A percentile compares a stretch with the other conserved stretches of the same genome.
Conservation (phyloP, 2,797 vertebrate genomes). For the Lithobates pipiens region DNA sequence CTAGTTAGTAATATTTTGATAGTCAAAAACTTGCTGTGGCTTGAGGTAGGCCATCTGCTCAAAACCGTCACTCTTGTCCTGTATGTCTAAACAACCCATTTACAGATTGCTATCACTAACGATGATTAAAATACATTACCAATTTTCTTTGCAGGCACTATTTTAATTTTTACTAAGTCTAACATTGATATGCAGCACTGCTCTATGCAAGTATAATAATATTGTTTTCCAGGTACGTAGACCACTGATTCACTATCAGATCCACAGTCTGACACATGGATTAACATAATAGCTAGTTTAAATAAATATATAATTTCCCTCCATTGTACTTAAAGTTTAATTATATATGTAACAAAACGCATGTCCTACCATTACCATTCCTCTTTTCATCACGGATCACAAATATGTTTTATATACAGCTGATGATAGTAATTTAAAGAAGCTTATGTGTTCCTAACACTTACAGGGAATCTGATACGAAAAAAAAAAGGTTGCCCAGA, state of each 20-base stretch:
- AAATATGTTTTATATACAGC: constrained; percentile 2
- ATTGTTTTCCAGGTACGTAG: background rate
- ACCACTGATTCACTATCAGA: background rate
- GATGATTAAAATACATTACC: too few species aligned
- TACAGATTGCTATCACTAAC: too few species aligned
- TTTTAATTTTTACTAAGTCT: too few species aligned
- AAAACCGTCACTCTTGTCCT: too few species aligned
- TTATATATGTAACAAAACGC: background rate
- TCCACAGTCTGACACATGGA: background rate
- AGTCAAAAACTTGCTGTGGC: too few species aligned
- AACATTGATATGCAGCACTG: too few species aligned
- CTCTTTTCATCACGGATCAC: background rate
- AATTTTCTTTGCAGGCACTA: too few species aligned
- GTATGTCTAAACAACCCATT: too few species aligned
- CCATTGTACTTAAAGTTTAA: background rate
- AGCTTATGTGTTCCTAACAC: constrained; percentile 11
- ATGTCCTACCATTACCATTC: background rate
- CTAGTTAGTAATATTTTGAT: too few species aligned
- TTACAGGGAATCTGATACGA: background rate
- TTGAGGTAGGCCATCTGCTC: too few species aligned
- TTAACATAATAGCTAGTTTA: constrained; percentile 7
- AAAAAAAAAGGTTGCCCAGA: constrained; percentile 41
- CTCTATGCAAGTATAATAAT: too few species aligned
- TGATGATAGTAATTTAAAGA: background rate
- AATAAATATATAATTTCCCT: background rate